Base-by-base conservation (phyloP, 2,888 invertebrate species). In the Blastobasis adustella region DNA sequence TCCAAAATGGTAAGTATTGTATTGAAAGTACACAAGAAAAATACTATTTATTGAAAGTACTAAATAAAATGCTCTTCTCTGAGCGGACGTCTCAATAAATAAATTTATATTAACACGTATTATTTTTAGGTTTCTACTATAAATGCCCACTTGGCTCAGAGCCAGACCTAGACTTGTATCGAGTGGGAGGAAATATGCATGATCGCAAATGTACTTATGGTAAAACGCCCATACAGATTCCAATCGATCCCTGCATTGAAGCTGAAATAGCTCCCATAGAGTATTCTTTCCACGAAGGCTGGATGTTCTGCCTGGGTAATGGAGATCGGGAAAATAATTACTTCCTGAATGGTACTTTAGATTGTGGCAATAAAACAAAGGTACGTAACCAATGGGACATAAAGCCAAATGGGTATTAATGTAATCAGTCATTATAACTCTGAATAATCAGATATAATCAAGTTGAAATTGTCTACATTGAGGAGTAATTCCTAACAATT, bases 261-360 rank as follows among this genome's bases (percentile, higher is more conserved):
- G 86, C 85, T n/a, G 88, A 88, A 63, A 69, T 79, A 9, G 85
- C 87, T 0, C 85, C 86, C 0, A 83, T 86, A 52, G 88, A 88
- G 56, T 88, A 82, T 52, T 88, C 88, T 0, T 88, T 83, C 57
- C 74, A 81, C 47, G 87, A 87, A 63, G 88, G 88, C 5, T 88
- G 88, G 88, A 82, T 82, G 84, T 87, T 88, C 58, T 88, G 88
- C 54, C 73, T 88, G 9, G 88, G 88, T 1, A 82, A 77, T 56
- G 88, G 86, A 4, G 88, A 88, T 44, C 71, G 88, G 50, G 88
- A 87, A 56, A 82, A 79, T 49, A 86, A 83, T 59, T 87, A 87
- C 56, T 87, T 84, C 51, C 76, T 74, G 55, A 88, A 88, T 54
- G 88, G 88, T 2, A 85, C 87, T 39, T 66, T 88, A 50, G 88